Conservation (phyloP, 2,888 invertebrate genomes). For the Cryptophagus acutangulus region DNA sequence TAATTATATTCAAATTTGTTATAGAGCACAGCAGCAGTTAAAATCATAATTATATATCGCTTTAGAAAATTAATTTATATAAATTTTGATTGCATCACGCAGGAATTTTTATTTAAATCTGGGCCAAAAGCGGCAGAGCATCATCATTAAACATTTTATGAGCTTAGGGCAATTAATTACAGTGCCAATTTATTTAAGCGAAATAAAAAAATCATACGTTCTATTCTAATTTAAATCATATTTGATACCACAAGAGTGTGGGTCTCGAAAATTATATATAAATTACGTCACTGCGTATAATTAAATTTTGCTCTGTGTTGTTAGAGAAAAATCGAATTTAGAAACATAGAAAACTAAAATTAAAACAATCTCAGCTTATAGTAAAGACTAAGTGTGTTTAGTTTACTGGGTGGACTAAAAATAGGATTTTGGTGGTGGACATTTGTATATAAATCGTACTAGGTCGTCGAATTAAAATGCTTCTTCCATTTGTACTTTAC, state of each 20-base stretch:
- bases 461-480: conserved; percentile 3
- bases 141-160: too few species aligned
- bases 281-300: conserved; percentile 37
- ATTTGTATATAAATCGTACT: conserved; percentile 13
- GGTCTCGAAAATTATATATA: conserved; percentile 31
- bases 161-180: neutral
- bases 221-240: conserved; percentile 13
- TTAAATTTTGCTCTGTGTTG: conserved; percentile 36
- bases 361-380: conserved; percentile 43
- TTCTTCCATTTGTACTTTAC: too few species aligned
- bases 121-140: too few species aligned
- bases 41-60: too few species aligned
- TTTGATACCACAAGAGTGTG: conserved; percentile 25
- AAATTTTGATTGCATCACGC: too few species aligned
- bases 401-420: conserved; percentile 41
- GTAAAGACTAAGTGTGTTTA: too few species aligned
- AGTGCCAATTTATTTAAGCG: conserved; percentile 1
- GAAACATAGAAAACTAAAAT: conserved; percentile 44
- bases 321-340: conserved; percentile 39
- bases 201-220: neutral
- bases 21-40: too few species aligned
- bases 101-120: too few species aligned
- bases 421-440: conserved; percentile 27
- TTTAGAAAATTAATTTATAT: too few species aligned
- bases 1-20: too few species aligned